A percentile compares a stretch with the other conserved stretches of the same genome.
Conservation (phyloP, 2,888 invertebrate genomes). For the Acronicta leporina region DNA sequence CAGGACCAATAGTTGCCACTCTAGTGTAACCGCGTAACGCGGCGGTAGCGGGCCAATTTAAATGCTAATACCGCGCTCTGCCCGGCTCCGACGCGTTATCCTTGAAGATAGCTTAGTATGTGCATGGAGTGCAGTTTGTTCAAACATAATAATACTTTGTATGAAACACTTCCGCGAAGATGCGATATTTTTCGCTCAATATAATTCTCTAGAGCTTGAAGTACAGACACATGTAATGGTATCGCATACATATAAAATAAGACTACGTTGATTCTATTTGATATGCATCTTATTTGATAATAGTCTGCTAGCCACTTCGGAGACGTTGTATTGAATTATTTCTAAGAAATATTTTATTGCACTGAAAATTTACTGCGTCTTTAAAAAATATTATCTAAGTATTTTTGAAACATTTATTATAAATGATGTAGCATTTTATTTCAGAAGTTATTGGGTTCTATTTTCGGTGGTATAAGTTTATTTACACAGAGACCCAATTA, state of each 20-base stretch:
- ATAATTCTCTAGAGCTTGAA: not conserved
- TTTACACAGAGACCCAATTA: conserved; percentile 75
- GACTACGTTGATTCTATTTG: conserved; percentile 20
- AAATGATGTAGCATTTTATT: conserved; percentile 18
- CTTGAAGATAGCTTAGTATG: conserved; percentile 70
- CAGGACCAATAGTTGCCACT: conserved; percentile 32
- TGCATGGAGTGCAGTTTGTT: conserved; percentile 56
- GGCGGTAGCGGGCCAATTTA: conserved; percentile 68
- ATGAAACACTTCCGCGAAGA: conserved; percentile 18
- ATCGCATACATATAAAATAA: conserved; percentile 28
- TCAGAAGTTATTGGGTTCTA: conserved; percentile 47
- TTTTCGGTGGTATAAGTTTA: conserved; percentile 53
- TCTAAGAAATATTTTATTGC: conserved; percentile 31
- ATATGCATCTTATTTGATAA: conserved; percentile 25
- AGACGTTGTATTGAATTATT: conserved; percentile 36
- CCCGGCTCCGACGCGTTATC: conserved; percentile 67
- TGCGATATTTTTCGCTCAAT: conserved; percentile 6
- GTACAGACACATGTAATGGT: too few species aligned
- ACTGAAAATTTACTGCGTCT: conserved; percentile 22
- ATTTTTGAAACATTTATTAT: conserved; percentile 9
- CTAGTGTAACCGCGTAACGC: conserved; percentile 40
- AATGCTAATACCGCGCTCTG: conserved; percentile 76
- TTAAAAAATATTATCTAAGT: conserved; percentile 32
- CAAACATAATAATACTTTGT: conserved; percentile 27
- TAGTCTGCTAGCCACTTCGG: conserved; percentile 25